These are phyloP conservation scores for Euschistus heros DNA, from an alignment of 1,140 invertebrate species.

Conservation along the genomic window DNA sequence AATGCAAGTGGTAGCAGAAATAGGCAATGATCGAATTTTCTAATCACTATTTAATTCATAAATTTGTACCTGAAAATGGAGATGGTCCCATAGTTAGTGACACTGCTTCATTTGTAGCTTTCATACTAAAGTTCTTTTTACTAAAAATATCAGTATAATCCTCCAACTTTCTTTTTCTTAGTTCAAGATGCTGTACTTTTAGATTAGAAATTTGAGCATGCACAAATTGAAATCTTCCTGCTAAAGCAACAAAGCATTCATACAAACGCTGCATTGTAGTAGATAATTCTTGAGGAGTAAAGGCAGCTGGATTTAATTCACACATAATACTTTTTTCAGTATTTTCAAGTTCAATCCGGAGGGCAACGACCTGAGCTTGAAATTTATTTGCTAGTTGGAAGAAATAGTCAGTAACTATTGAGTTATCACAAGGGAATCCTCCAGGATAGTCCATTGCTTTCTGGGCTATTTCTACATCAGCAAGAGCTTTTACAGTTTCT, in stretches of 20 bases:
- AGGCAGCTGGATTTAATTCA: conserved; percentile 11
- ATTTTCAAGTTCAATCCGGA: conserved; percentile 1
- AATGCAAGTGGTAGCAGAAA: neutral
- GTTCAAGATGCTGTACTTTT: conserved; percentile 8
- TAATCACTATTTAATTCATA: neutral
- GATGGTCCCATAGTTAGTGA: neutral
- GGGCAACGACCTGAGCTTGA: conserved; percentile 4
- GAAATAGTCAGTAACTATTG: conserved; percentile 8
- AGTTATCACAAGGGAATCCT: conserved; percentile 5
- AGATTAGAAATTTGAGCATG: conserved; percentile 6
- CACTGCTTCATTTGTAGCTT: too few relatives aligned
- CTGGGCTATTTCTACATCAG: conserved; percentile 10
- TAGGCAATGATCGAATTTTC: neutral
- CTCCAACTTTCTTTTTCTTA: conserved; percentile 8
- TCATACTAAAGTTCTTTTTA: neutral
- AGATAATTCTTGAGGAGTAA: conserved; percentile 15
- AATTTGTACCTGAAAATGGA: conserved; percentile 7
- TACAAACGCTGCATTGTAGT: conserved; percentile 14
- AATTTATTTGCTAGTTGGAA: conserved; percentile 4
- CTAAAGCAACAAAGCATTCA: conserved; percentile 15
- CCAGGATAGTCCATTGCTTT: conserved; percentile 9
- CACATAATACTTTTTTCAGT: conserved; percentile 13
- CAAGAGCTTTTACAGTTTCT: conserved; percentile 5
- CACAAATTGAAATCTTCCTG: conserved; percentile 14
- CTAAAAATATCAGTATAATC: conserved; percentile 14